Evolutionary conservation across 2,113 vertebrate species (phyloP).

Genomic region (Pygoscelis adeliae): DNA sequence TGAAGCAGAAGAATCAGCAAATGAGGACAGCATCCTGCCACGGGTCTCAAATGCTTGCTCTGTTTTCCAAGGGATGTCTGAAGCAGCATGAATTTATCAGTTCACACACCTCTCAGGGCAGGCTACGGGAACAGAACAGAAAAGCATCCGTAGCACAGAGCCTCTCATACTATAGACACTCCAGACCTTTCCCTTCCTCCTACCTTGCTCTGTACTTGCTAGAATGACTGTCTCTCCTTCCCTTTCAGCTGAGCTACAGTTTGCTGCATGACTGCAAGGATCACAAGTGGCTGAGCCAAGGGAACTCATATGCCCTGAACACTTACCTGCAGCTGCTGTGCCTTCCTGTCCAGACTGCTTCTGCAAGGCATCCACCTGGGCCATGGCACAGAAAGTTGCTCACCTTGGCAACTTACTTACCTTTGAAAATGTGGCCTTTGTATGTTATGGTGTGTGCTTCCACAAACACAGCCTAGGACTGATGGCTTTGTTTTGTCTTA

Average conservation of each 20-base stretch:
- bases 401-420: not conserved
- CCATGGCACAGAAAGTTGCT: not conserved
- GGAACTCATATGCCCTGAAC: not conserved
- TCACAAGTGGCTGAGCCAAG: not conserved
- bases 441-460: not conserved
- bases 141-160: not conserved
- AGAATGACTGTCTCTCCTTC: not conserved
- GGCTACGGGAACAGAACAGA: not conserved
- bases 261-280: not conserved
- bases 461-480: not conserved
- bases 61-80: not conserved
- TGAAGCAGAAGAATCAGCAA: not conserved
- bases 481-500: not conserved
- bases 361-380: not conserved
- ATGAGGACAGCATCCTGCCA: not conserved
- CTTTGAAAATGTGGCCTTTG: not conserved
- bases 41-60: not conserved
- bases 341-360: not conserved
- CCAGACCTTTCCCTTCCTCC: not conserved
- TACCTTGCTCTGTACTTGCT: not conserved
- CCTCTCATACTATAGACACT: not conserved
- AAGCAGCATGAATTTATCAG: not conserved
- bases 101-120: not conserved
- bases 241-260: not conserved
- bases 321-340: not conserved